Percentiles rank a stretch among this genome's conserved stretches.
phyloP scores from a whole-genome alignment of 1,140 invertebrate species.

The Bombus superbus region DNA sequence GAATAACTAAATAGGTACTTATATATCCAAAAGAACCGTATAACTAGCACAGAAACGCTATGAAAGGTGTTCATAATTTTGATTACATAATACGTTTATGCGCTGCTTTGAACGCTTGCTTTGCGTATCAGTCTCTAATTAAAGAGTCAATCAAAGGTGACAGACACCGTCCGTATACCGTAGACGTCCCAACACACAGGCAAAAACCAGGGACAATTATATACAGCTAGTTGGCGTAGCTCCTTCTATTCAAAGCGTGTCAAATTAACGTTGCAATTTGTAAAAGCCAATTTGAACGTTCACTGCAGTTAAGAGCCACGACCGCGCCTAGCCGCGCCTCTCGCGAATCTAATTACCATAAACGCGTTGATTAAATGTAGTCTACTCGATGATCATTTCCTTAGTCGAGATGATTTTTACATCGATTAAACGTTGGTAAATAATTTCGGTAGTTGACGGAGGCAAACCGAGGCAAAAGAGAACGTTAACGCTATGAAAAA shows the following conservation, averaged over 20 bases:
- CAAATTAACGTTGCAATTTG: slow-evolving; percentile 69
- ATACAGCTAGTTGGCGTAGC: slow-evolving; percentile 40
- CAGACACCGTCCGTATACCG: slow-evolving; percentile 13
- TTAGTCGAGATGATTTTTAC: neutral
- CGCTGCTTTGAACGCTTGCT: neutral
- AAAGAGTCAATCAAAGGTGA: slow-evolving; percentile 40
- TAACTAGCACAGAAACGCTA: neutral
- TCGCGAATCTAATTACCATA: slow-evolving; percentile 67
- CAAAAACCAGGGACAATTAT: slow-evolving; percentile 26
- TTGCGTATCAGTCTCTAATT: slow-evolving; percentile 47
- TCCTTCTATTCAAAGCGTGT: slow-evolving; percentile 59
- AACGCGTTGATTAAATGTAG: slow-evolving; percentile 49
- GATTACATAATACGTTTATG: slow-evolving; percentile 17
- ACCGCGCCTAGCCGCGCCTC: slow-evolving; percentile 68
- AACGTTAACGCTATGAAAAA: neutral
- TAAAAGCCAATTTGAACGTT: slow-evolving; percentile 59
- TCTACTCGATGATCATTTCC: slow-evolving; percentile 30
- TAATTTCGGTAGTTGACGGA: neutral
- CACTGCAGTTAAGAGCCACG: neutral
- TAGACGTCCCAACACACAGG: neutral
- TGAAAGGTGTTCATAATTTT: slow-evolving; percentile 8
- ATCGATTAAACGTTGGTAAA: too few species aligned
- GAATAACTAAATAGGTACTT: too few species aligned
- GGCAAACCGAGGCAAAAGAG: neutral
- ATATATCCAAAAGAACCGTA: too few species aligned